phyloP scores from a whole-genome alignment of 1,140 invertebrate genomes.

The Zaprionus capensis region DNA sequence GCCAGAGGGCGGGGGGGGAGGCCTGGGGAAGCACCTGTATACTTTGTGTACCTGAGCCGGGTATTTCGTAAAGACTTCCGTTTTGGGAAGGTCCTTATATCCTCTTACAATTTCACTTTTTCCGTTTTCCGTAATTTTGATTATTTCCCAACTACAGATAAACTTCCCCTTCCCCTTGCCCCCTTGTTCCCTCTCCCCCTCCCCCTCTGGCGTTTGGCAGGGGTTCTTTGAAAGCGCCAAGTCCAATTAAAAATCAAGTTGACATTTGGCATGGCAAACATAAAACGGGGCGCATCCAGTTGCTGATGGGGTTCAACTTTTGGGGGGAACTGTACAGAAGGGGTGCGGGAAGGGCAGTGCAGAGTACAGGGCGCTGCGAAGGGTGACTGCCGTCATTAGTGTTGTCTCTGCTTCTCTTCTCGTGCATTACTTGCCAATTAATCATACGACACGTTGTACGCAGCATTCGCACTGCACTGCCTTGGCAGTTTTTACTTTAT shows the following conservation, averaged over 20 bases:
- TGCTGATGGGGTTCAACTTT: neutral
- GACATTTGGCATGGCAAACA: constrained; percentile 38
- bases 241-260: constrained; percentile 52
- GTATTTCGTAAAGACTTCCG: constrained; percentile 74
- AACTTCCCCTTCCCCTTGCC: neutral
- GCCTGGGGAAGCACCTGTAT: neutral
- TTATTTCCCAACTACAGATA: constrained; percentile 50
- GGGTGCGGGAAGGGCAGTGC: neutral
- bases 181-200: too few relatives aligned
- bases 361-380: neutral
- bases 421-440: constrained; percentile 38
- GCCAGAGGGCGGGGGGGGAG: neutral
- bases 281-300: neutral
- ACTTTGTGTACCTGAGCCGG: constrained; percentile 18
- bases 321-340: neutral
- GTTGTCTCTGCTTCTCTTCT: constrained; percentile 10
- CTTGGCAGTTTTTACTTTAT: neutral
- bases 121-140: constrained; percentile 66
- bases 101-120: constrained; percentile 58
- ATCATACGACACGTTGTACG: constrained; percentile 28
- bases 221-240: constrained; percentile 19
- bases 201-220: neutral
- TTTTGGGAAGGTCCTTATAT: constrained; percentile 48
- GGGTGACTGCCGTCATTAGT: constrained; percentile 15
- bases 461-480: neutral